Evolutionary conservation across 1,140 invertebrate species (phyloP), one percentile per base, ranked within the genome.

Genomic region (Drosophila pectinifera): DNA sequence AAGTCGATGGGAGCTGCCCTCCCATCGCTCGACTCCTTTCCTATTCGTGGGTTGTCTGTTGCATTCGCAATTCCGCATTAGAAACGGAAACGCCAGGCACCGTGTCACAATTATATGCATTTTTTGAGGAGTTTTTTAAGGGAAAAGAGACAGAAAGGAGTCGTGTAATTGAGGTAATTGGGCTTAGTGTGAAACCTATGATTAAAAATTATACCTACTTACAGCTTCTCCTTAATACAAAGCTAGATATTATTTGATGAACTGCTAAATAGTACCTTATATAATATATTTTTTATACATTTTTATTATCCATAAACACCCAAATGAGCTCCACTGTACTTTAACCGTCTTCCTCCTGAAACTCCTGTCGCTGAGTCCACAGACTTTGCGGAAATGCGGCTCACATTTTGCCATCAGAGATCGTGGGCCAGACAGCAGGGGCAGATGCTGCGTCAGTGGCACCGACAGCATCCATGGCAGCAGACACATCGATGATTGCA

Each of bases 401-500:
- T 76, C 41, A 67, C 70, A 75, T 75, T 75, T 58, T 75, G 46
- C 72, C 51, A 74, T 70, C 73, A 74, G 62, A 76, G 73, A 77
- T 77, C 73, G 42, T 43, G 46, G 38, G 42, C 31, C 67, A 68
- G 34, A 28, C 16, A 16, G 34, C 7, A 39, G 67, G 57, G 56
- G 62, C 58, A 69, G 62, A 68, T 54, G 63, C 59, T 76, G 62
- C 62, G 39, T 39, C 74, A 62, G 34, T 36, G 58, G 54, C 64
- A 26, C 18, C 67, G 67, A 68, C 62, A 75, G 62, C 57, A 68
- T 67, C 76, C 78, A 45, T 57, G 70, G 64, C 65, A 74, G 59
- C 65, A 74, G 70, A 65, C 79, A 67, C 83, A 88, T 79, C 79
- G 84, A 88, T 88, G 83, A 88, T 88, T 88, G 79, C 82, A 78